phyloP scores from a whole-genome alignment of 2,797 vertebrate genomes.

The Euthynnus affinis region DNA sequence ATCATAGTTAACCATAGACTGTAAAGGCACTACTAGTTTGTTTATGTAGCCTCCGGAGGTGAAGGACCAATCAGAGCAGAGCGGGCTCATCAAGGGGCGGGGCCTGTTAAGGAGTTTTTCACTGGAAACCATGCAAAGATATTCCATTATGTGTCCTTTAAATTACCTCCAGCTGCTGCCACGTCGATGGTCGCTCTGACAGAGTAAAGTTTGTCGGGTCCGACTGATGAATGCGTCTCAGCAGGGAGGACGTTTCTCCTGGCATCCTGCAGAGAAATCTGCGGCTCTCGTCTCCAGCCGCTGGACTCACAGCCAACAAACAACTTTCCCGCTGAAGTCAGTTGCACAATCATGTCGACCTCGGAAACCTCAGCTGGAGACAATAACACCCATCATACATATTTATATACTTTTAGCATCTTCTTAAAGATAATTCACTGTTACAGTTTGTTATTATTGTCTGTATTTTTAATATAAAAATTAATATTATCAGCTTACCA shows the following conservation, averaged over 20 bases:
- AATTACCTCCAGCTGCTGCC: neutral
- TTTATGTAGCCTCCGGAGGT: no score
- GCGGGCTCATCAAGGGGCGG: no score
- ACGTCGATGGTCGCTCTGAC: neutral
- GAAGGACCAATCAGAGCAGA: no score
- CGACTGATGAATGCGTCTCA: rapidly evolving
- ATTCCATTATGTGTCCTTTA: no score
- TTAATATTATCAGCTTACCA: conserved; percentile 3
- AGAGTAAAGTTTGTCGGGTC: neutral
- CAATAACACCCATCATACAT: neutral
- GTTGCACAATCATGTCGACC: neutral
- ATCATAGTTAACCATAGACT: no score
- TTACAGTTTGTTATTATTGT: no score
- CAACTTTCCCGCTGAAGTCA: neutral
- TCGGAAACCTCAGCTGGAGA: conserved; percentile 2
- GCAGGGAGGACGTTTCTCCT: rapidly evolving
- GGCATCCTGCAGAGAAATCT: neutral
- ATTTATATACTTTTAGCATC: no score
- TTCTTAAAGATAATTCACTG: no score
- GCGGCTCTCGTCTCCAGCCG: neutral
- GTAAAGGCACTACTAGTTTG: no score
- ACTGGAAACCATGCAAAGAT: no score
- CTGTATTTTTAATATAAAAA: no score
- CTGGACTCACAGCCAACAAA: neutral
- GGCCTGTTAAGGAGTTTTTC: no score